A percentile compares a stretch with the other conserved stretches of the same genome.
Conservation (phyloP, 1,140 invertebrate species). For the Scylla paramamosain region DNA sequence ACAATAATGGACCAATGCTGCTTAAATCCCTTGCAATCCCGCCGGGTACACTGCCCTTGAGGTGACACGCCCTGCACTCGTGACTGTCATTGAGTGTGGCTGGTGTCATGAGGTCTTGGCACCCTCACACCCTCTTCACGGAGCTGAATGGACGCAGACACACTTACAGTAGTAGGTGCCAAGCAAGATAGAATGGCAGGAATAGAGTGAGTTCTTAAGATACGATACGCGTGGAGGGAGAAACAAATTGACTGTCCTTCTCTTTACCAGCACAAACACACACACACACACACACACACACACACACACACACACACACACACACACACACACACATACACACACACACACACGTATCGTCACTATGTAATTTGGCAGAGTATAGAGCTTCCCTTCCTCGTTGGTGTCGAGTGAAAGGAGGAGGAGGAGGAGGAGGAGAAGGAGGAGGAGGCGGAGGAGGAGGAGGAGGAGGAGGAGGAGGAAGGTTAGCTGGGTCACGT, state of each 20-base stretch:
- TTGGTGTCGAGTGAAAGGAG: not conserved
- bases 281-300: slow-evolving; percentile 1
- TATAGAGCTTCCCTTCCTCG: not conserved
- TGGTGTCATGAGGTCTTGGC: too few relatives aligned
- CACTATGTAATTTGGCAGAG: not conserved
- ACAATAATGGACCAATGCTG: too few relatives aligned
- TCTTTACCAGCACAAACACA: not conserved
- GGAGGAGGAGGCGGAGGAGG: not conserved
- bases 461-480: slow-evolving; percentile 17
- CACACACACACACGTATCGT: not conserved
- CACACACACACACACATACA: not conserved
- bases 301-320: slow-evolving; percentile 7
- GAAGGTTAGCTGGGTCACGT: not conserved
- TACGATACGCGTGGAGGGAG: not conserved
- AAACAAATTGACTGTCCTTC: not conserved
- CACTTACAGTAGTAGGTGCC: too few relatives aligned
- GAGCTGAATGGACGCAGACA: too few relatives aligned
- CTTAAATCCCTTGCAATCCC: too few relatives aligned
- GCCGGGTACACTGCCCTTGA: too few relatives aligned
- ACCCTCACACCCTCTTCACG: too few relatives aligned
- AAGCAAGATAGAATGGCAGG: too few relatives aligned
- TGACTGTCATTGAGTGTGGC: too few relatives aligned
- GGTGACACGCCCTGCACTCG: too few relatives aligned
- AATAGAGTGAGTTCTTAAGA: too few relatives aligned
- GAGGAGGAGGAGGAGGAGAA: not conserved